Conservation (phyloP, 2,113 vertebrate genomes). For the Paralichthys olivaceus region DNA sequence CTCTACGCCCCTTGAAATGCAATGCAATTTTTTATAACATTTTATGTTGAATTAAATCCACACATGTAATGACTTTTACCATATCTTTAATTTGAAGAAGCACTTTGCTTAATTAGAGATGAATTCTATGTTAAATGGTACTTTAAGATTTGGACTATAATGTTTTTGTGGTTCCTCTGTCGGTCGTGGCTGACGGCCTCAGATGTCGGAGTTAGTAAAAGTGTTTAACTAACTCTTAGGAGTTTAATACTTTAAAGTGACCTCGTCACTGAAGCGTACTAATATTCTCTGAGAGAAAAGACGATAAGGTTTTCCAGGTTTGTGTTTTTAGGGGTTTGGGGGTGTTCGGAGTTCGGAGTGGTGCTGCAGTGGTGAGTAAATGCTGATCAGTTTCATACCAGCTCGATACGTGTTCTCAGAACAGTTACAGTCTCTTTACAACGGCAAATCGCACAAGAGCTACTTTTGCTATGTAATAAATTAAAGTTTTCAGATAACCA, state of each 20-base stretch:
- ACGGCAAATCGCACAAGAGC: constrained; percentile 88
- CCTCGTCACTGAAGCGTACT: constrained; percentile 93
- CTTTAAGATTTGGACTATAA: constrained; percentile 57
- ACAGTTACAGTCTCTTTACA: constrained; percentile 78
- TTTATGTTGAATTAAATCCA: constrained; percentile 56
- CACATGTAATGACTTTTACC: constrained; percentile 78
- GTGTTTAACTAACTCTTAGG: constrained; percentile 97
- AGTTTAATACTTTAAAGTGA: constrained; percentile 98
- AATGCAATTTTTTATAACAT: constrained; percentile 73
- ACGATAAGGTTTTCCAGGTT: constrained; percentile 77
- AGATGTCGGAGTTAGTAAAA: constrained; percentile 84
- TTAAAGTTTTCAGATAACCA: constrained; percentile 87
- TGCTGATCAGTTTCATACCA: constrained; percentile 52
- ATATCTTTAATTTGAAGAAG: constrained; percentile 85
- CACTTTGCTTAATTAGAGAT: constrained; percentile 78
- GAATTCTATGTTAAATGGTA: constrained; percentile 67
- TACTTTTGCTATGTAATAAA: constrained; percentile 97
- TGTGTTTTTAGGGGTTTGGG: constrained; percentile 70
- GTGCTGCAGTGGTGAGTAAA: constrained; percentile 54
- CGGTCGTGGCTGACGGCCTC: constrained; percentile 82
- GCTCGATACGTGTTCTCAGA: constrained; percentile 71
- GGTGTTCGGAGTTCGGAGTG: constrained; percentile 78
- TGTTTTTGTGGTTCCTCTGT: constrained; percentile 59
- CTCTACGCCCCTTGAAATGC: constrained; percentile 55
- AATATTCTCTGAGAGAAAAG: constrained; percentile 99